These are phyloP conservation scores for Thamnophis elegans DNA, from an alignment of 2,797 vertebrate genomes.

Conservation along the genomic window DNA sequence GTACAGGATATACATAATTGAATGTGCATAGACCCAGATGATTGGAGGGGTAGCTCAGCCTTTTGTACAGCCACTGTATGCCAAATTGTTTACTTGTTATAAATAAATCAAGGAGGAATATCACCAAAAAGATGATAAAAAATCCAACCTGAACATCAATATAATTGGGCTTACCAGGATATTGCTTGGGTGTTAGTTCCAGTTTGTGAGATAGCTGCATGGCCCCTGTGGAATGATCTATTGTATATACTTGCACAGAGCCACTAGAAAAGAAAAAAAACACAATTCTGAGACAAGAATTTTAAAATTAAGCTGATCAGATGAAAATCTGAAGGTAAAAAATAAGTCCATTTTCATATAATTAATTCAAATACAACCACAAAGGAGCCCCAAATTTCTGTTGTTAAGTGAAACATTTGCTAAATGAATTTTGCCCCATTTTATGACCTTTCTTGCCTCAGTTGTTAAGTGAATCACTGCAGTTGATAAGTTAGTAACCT, in stretches of 20 bases:
- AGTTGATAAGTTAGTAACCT: neutral
- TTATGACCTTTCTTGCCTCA: neutral
- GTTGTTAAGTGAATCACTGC: neutral
- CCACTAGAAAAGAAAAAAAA: slow-evolving; percentile 78
- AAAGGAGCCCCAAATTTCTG: neutral
- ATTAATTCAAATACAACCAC: neutral
- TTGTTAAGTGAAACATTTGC: neutral
- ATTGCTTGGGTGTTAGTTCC: slow-evolving; percentile 96
- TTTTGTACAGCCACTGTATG: neutral
- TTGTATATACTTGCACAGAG: slow-evolving; percentile 92
- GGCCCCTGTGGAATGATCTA: slow-evolving; percentile 91
- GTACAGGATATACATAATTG: neutral
- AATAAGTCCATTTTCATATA: neutral
- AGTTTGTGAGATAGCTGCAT: slow-evolving; percentile 98
- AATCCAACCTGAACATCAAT: neutral
- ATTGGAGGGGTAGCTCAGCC: neutral
- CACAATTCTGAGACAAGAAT: slow-evolving; percentile 28
- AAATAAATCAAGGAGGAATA: slow-evolving; percentile 16
- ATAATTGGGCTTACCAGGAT: slow-evolving; percentile 78
- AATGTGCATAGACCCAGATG: neutral
- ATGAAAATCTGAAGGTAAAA: neutral
- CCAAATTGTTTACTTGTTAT: neutral
- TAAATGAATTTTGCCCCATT: neutral
- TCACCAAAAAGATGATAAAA: neutral
- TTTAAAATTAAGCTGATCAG: neutral